Percentiles rank a stretch among this genome's conserved stretches.
These are phyloP conservation scores for Jaculus jaculus DNA, from an alignment of 2,113 vertebrate species.

Conservation along the genomic window DNA sequence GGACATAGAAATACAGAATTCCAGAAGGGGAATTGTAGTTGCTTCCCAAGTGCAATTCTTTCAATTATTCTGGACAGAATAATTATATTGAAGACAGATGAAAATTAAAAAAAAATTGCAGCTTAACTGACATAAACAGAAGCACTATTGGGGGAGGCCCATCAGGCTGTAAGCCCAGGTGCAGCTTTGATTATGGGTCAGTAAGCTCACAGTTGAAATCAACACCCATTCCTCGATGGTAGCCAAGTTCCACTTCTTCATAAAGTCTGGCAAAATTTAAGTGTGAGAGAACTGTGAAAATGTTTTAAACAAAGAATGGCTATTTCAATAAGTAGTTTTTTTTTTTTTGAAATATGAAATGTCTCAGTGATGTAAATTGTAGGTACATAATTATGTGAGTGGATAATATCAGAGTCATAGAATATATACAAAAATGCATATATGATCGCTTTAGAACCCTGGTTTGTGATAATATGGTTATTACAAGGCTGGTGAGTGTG, in stretches of 20 bases:
- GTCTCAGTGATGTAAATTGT: neutral
- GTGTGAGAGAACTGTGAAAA: neutral
- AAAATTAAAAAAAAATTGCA: slow-evolving; percentile 14
- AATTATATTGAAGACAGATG: slow-evolving; percentile 19
- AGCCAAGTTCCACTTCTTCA: neutral
- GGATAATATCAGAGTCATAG: neutral
- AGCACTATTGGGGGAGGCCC: neutral
- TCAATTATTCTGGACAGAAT: slow-evolving; percentile 29
- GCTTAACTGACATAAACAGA: neutral
- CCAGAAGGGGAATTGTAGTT: slow-evolving; percentile 41
- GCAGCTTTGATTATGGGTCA: neutral
- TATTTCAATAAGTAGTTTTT: neutral
- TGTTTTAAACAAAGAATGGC: neutral
- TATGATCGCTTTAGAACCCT: neutral
- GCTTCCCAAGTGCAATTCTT: slow-evolving; percentile 38
- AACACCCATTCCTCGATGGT: neutral
- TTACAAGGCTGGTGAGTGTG: neutral
- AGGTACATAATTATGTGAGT: neutral
- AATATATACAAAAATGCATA: neutral
- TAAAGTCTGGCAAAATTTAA: neutral
- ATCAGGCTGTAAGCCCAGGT: neutral
- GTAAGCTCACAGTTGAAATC: neutral
- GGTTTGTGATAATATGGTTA: neutral
- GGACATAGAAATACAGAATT: slow-evolving; percentile 2
- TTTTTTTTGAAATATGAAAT: neutral